phyloP scores from a whole-genome alignment of 2,797 vertebrate species.

The Petrocephalus sullivani region DNA sequence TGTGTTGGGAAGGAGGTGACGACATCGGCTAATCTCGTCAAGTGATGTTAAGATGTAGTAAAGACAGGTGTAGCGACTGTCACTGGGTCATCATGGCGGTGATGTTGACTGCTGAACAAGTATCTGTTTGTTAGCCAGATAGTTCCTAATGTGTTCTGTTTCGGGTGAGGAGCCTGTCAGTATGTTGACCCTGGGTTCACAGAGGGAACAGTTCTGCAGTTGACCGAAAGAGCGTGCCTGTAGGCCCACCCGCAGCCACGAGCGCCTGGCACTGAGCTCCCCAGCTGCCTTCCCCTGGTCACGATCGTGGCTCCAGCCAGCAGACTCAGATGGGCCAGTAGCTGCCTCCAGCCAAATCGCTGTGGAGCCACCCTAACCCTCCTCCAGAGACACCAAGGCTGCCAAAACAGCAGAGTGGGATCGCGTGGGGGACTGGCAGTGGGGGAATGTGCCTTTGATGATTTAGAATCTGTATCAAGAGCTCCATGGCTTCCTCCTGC shows the following conservation, averaged over 20 bases:
- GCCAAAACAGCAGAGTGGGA: background rate
- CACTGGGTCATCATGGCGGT: background rate
- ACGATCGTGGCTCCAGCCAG: background rate
- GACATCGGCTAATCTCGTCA: background rate
- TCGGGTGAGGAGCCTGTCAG: background rate
- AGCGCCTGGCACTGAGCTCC: background rate
- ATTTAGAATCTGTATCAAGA: background rate
- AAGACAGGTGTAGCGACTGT: background rate
- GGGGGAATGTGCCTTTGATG: background rate
- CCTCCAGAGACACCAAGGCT: background rate
- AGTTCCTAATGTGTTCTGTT: background rate
- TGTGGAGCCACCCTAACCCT: background rate
- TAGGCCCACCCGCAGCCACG: background rate
- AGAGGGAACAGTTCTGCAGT: background rate
- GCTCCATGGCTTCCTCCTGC: background rate
- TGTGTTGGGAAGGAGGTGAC: background rate
- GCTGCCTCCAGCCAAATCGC: background rate
- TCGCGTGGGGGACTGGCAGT: background rate
- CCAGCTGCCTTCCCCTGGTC: background rate
- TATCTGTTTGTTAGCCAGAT: background rate
- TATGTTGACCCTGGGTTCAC: background rate
- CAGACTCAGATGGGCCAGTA: background rate
- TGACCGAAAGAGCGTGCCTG: background rate
- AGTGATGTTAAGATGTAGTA: background rate
- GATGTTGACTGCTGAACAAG: background rate